Evolutionary conservation across 2,888 invertebrate species (phyloP), one percentile per base, ranked within the genome.

Genomic region (Mythimna ferrago): DNA sequence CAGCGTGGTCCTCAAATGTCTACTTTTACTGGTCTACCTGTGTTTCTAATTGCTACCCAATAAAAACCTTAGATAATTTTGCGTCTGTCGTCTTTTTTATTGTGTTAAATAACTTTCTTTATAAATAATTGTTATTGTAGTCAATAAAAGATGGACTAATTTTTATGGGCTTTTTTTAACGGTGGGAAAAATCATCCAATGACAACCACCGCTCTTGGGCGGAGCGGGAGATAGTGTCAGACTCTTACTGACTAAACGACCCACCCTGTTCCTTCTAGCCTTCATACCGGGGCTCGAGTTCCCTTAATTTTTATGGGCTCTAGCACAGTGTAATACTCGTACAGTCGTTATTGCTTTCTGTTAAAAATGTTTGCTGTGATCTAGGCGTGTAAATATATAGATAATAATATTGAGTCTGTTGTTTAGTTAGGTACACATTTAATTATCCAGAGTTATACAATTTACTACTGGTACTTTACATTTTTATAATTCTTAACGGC

Each of bases 31-130:
- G 68, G 76, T 19, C 61, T 62, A 2, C 48, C 57, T 41, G n/a
- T 62, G 38, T 72, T 65, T 64, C 19, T 66, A 74, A 80, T 76
- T 76, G 48, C 61, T 78, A 14, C n/a, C 32, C 26, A 69, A 75
- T 71, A 81, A 83, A 84, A 72, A 56, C 56, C 26, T 58, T 44
- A 60, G 21, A 56, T 72, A 57, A 44, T 80, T 69, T 48, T 35
- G 44, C 38, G 26, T 54, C 19, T 32, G 14, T 54, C 38, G 6
- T 53, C n/a, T 32, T 41, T n/a, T 38, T 48, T 51, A 61, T 51
- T 35, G 10, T 26, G 3, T 2, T 62, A 21, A 61, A 53, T 3
- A 54, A 38, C 35, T 61, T 66, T 61, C 16, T 58, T 68, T 26
- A 19, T 6, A 62, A 35, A 61, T 48, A 16, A 66, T 57, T 65